Conservation (phyloP, 2,113 vertebrate genomes). For the Cichladusa arquata region DNA sequence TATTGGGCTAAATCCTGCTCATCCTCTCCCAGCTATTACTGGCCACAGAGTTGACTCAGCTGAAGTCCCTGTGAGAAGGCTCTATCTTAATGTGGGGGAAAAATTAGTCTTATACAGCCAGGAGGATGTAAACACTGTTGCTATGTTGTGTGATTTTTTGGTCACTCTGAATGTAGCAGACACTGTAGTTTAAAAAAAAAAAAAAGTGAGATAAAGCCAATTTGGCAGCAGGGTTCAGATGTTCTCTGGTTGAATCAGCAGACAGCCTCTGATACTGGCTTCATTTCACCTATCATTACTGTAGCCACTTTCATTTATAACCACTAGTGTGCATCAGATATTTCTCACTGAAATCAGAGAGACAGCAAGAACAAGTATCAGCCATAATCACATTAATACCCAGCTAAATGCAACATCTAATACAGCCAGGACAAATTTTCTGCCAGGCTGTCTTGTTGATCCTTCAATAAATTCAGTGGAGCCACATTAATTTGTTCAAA, state of each 20-base stretch:
- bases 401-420: background rate
- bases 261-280: background rate
- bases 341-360: background rate
- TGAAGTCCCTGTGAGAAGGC: background rate
- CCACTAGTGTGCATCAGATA: background rate
- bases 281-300: background rate
- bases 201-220: background rate
- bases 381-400: background rate
- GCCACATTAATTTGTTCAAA: background rate
- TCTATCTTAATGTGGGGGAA: background rate
- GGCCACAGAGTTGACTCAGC: accelerated
- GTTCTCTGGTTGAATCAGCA: background rate
- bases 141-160: background rate
- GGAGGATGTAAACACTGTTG: background rate
- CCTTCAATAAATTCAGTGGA: background rate
- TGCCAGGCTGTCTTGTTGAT: background rate
- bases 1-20: background rate
- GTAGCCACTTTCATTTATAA: background rate
- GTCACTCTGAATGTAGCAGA: background rate
- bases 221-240: background rate
- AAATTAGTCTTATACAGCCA: background rate
- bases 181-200: background rate
- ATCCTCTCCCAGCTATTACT: background rate
- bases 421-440: background rate
- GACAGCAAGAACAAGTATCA: background rate